Conservation (phyloP, 2,797 vertebrate genomes). For the Potorous gilbertii region DNA sequence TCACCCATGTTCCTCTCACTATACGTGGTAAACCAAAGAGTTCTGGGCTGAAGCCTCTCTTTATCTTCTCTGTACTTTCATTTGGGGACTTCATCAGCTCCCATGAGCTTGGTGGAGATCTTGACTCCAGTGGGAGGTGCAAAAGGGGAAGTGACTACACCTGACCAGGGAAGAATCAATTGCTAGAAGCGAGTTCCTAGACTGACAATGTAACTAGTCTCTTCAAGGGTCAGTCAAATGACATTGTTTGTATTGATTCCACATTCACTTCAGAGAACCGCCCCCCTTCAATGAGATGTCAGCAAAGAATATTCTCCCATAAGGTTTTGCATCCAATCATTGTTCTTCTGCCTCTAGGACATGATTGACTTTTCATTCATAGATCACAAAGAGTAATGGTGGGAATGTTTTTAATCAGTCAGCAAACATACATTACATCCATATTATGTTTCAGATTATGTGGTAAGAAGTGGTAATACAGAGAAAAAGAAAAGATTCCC, state of each 20-base stretch:
- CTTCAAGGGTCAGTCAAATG: neutral
- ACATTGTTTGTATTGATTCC: no score
- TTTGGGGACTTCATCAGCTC: no score
- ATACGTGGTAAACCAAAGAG: no score
- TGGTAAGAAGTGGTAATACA: neutral
- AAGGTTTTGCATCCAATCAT: conserved; percentile 14
- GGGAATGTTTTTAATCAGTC: neutral
- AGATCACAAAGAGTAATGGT: neutral
- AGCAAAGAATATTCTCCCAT: neutral
- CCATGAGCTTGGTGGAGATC: no score
- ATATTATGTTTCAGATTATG: neutral
- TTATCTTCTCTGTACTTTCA: no score
- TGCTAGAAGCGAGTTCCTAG: neutral
- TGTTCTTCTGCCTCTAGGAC: conserved; percentile 6
- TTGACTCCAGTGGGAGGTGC: neutral
- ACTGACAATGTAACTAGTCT: neutral
- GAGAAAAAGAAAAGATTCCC: neutral
- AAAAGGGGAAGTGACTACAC: neutral
- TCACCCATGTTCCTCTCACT: no score
- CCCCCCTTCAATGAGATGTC: neutral
- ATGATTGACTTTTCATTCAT: neutral
- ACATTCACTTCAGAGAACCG: neutral
- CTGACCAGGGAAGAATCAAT: neutral
- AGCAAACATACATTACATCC: neutral
- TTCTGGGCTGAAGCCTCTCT: no score